These are phyloP conservation scores for Melitaea athalia DNA, from an alignment of 2,888 invertebrate genomes.

Conservation along the genomic window DNA sequence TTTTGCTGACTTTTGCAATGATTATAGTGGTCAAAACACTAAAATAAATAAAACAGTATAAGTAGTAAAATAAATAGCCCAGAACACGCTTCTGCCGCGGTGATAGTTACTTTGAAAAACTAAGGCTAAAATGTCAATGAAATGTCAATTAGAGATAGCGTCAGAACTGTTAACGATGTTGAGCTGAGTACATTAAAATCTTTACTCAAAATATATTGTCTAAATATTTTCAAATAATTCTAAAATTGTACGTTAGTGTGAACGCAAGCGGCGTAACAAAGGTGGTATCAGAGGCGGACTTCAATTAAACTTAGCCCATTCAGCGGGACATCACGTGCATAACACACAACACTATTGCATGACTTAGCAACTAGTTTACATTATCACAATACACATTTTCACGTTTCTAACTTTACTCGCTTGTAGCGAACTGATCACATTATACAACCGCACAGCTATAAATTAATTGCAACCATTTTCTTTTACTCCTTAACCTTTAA, in stretches of 20 bases:
- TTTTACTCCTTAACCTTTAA: not conserved
- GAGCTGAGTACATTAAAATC: too few relatives aligned
- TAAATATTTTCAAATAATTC: not conserved
- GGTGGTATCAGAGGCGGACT: constrained; percentile 45
- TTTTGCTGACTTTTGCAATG: too few relatives aligned
- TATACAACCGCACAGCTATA: not conserved
- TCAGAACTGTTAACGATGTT: too few relatives aligned
- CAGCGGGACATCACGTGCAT: constrained; percentile 52
- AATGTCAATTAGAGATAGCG: too few relatives aligned
- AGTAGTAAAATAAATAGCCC: too few relatives aligned
- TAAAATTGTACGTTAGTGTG: constrained; percentile 16
- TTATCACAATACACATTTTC: constrained; percentile 34
- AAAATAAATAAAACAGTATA: too few relatives aligned
- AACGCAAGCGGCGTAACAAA: constrained; percentile 29
- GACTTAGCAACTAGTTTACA: constrained; percentile 45
- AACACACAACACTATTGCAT: constrained; percentile 43
- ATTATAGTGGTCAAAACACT: too few relatives aligned
- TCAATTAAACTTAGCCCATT: constrained; percentile 68
- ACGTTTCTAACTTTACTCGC: constrained; percentile 21
- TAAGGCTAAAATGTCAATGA: too few relatives aligned
- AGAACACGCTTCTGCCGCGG: too few relatives aligned
- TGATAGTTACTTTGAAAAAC: too few relatives aligned
- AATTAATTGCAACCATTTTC: not conserved
- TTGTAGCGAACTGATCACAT: constrained; percentile 11
- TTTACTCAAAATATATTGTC: not conserved